These are phyloP conservation scores for Sterna hirundo DNA, from an alignment of 2,113 vertebrate species.

Conservation along the genomic window DNA sequence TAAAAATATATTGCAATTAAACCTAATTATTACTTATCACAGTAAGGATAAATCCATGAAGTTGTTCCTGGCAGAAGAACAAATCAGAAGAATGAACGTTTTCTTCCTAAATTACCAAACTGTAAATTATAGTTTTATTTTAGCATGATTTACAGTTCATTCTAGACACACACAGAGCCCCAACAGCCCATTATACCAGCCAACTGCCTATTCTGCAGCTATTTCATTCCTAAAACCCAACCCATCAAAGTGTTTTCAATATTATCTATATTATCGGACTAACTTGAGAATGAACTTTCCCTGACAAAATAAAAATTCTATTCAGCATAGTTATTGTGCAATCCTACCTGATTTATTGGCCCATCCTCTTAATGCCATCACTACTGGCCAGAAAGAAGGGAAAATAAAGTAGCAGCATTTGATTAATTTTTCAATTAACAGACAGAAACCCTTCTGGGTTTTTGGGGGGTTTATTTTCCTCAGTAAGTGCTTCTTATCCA, in stretches of 20 bases:
- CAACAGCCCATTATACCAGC: neutral
- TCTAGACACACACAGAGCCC: neutral
- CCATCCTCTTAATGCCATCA: neutral
- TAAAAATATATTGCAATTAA: neutral
- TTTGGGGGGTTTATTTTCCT: neutral
- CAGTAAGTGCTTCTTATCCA: neutral
- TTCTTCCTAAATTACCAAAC: neutral
- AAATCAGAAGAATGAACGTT: neutral
- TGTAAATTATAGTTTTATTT: neutral
- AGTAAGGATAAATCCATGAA: neutral
- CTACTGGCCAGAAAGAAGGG: neutral
- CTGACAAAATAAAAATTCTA: neutral
- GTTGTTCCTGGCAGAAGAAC: neutral
- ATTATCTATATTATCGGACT: neutral
- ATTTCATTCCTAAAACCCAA: neutral
- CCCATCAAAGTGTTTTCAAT: neutral
- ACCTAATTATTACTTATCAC: neutral
- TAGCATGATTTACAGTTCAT: neutral
- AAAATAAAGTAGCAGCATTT: neutral
- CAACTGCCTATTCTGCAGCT: neutral
- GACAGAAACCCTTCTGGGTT: neutral
- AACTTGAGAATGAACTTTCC: neutral
- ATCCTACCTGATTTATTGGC: neutral
- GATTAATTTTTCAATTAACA: neutral
- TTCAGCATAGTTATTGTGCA: neutral